A percentile compares a stretch with the other conserved stretches of the same genome.
phyloP scores from a whole-genome alignment of 2,113 vertebrate species.

The Hiodon alosoides region DNA sequence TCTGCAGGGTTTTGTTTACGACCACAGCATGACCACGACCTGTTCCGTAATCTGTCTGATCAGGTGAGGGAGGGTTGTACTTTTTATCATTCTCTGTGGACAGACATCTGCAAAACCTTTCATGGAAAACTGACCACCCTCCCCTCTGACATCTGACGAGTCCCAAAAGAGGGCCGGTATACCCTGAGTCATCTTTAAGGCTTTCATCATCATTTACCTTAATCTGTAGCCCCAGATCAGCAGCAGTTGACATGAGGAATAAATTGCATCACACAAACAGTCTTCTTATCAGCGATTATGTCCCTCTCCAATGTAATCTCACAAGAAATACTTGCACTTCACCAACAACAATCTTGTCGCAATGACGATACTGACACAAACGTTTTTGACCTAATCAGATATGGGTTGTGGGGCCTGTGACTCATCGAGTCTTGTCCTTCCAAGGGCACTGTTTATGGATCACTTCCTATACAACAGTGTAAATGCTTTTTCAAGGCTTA shows the following conservation, averaged over 20 bases:
- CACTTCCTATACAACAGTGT: conserved; percentile 26
- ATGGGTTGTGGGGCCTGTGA: conserved; percentile 7
- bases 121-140: not conserved
- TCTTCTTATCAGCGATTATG: not conserved
- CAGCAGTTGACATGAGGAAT: not conserved
- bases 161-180: not conserved
- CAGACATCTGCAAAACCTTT: not conserved
- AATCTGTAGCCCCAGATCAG: not conserved
- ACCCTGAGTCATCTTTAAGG: not conserved
- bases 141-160: not conserved
- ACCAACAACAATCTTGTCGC: not conserved
- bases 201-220: not conserved
- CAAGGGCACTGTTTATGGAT: conserved; percentile 28
- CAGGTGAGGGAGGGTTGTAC: not conserved
- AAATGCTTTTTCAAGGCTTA: conserved; percentile 26
- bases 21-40: too few relatives aligned
- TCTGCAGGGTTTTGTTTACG: too few relatives aligned
- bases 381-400: not conserved
- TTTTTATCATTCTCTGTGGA: not conserved
- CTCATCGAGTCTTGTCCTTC: conserved; percentile 26
- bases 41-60: too few relatives aligned
- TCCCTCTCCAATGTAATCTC: not conserved
- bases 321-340: not conserved
- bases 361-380: not conserved
- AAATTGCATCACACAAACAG: not conserved